Conservation (phyloP, 1,140 invertebrate species). For the Trissolcus basalis region DNA sequence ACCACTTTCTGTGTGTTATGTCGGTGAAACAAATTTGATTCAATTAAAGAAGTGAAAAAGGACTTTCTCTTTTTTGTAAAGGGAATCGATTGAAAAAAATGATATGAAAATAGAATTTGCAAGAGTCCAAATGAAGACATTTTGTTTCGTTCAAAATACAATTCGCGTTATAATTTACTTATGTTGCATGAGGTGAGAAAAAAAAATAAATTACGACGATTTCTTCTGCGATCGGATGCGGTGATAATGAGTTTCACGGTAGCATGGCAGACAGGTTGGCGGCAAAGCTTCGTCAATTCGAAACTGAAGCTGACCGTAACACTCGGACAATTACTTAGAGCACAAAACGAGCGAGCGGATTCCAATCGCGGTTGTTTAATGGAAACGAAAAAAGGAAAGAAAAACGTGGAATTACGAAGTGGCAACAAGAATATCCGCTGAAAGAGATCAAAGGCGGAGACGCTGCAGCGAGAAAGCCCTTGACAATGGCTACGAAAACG, state of each 20-base stretch:
- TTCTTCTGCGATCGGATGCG: constrained; percentile 48
- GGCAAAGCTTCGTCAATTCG: constrained; percentile 35
- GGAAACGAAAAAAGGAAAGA: constrained; percentile 31
- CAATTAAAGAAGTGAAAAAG: too few relatives aligned
- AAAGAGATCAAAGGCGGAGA: constrained; percentile 59
- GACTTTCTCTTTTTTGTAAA: too few relatives aligned
- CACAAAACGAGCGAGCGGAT: constrained; percentile 55
- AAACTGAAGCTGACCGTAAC: constrained; percentile 52
- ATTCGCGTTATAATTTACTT: constrained; percentile 36
- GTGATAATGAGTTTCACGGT: constrained; percentile 68
- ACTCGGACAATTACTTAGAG: constrained; percentile 64
- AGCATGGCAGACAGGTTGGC: constrained; percentile 37
- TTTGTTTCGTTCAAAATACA: constrained; percentile 9
- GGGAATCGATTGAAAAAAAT: too few relatives aligned
- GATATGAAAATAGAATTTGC: too few relatives aligned
- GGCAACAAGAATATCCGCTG: constrained; percentile 41
- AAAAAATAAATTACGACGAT: constrained; percentile 33
- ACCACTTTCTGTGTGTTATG: too few relatives aligned
- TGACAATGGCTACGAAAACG: constrained; percentile 61
- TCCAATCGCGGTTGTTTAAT: constrained; percentile 48
- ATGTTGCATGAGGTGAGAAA: not conserved
- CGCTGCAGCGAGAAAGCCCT: constrained; percentile 29
- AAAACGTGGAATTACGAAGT: constrained; percentile 17
- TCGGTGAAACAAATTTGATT: too few relatives aligned
- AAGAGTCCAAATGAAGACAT: constrained; percentile 5